These are phyloP conservation scores for Drosophila kurseongensis DNA, from an alignment of 1,140 invertebrate genomes.

Conservation along the genomic window DNA sequence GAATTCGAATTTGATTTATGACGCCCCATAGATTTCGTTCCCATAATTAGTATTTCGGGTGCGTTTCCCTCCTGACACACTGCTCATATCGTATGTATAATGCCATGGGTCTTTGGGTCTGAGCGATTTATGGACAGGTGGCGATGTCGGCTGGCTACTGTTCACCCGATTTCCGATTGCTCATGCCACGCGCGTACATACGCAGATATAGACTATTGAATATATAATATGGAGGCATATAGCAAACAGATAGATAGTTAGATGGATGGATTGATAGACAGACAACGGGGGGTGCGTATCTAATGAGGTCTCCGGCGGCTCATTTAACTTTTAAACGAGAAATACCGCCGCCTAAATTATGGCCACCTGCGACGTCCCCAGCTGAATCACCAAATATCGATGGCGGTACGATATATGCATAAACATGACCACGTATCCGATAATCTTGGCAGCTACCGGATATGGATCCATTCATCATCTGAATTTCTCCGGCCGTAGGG, in stretches of 20 bases:
- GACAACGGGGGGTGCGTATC: conserved; percentile 38
- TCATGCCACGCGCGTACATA: conserved; percentile 57
- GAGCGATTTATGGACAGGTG: conserved; percentile 75
- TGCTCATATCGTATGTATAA: conserved; percentile 1
- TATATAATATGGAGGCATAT: not conserved
- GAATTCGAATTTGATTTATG: conserved; percentile 41
- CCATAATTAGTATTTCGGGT: conserved; percentile 55
- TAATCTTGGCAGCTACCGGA: conserved; percentile 56
- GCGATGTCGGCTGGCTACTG: conserved; percentile 52
- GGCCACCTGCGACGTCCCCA: conserved; percentile 56
- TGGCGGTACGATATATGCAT: conserved; percentile 16
- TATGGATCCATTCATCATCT: conserved; percentile 66
- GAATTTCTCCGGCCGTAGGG: not conserved
- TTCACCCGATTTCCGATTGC: conserved; percentile 30
- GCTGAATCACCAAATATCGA: conserved; percentile 58
- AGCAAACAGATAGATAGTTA: conserved; percentile 5
- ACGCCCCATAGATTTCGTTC: conserved; percentile 28
- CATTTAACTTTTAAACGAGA: conserved; percentile 62
- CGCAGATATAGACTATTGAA: not conserved
- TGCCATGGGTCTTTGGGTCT: conserved; percentile 21
- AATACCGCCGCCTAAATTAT: conserved; percentile 48
- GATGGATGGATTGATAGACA: conserved; percentile 10
- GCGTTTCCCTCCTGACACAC: conserved; percentile 19
- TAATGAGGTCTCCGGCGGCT: conserved; percentile 55
- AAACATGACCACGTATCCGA: conserved; percentile 25